Conservation (phyloP, 2,888 invertebrate species). For the Oscheius sp. region DNA sequence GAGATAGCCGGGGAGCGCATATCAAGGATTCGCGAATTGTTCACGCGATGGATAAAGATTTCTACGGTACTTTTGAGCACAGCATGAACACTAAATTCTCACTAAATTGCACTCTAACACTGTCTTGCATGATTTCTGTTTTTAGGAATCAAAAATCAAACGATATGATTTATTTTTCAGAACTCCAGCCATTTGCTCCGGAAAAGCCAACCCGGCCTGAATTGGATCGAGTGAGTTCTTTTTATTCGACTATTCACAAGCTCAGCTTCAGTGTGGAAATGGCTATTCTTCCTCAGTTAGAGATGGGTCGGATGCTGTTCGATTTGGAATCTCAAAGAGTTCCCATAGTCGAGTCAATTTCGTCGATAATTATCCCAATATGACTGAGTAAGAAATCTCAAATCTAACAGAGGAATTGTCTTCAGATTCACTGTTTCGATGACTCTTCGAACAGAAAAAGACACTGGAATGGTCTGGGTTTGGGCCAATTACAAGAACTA, state of each 20-base stretch:
- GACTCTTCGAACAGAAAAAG: slow-evolving; percentile 50
- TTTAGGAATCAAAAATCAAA: too few species aligned
- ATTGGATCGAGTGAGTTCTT: not conserved
- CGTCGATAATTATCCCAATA: slow-evolving; percentile 53
- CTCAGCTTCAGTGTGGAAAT: slow-evolving; percentile 19
- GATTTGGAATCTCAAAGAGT: slow-evolving; percentile 48
- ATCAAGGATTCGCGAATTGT: slow-evolving; percentile 35
- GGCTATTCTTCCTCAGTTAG: slow-evolving; percentile 5
- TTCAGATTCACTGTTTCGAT: slow-evolving; percentile 59
- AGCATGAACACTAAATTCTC: not conserved
- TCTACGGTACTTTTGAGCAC: slow-evolving; percentile 32
- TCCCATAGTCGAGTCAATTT: slow-evolving; percentile 65
- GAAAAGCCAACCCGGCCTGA: not conserved
- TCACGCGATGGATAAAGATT: slow-evolving; percentile 36
- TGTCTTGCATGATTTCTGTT: too few species aligned
- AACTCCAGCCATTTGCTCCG: not conserved
- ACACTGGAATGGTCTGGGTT: slow-evolving; percentile 65
- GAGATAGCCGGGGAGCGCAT: slow-evolving; percentile 40
- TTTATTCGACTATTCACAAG: not conserved
- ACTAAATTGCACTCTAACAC: not conserved
- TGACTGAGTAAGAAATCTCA: slow-evolving; percentile 45
- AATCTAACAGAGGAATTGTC: not conserved
- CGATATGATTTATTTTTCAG: not conserved
- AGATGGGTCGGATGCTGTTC: slow-evolving; percentile 35
- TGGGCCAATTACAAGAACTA: slow-evolving; percentile 69